Conservation (phyloP, 2,888 invertebrate species). For the Disparrhopalites patrizii region DNA sequence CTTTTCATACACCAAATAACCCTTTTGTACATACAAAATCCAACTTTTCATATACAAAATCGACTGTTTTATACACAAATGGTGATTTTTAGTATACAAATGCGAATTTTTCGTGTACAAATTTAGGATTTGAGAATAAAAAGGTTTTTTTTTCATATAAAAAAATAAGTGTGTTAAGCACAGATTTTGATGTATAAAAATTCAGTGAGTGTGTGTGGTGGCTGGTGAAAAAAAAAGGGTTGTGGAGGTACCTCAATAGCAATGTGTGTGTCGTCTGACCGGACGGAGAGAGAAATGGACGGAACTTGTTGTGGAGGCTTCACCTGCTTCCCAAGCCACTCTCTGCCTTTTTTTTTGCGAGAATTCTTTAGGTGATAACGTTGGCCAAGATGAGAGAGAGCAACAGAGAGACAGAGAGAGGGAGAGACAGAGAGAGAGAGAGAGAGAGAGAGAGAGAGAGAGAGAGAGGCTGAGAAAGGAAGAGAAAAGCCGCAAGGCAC, state of each 20-base stretch:
- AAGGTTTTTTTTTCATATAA: background rate
- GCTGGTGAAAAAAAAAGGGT: background rate
- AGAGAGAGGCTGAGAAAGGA: too few species aligned
- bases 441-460: too few species aligned
- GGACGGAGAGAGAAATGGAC: conserved; percentile 7
- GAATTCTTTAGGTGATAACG: too few species aligned
- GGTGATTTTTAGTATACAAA: background rate
- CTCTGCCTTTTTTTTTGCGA: background rate
- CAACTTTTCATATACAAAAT: too few species aligned
- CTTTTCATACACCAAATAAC: too few species aligned
- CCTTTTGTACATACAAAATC: too few species aligned
- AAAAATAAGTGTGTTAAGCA: conserved; percentile 7
- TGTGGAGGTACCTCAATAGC: background rate
- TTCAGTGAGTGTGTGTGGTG: too few species aligned
- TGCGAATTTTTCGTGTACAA: too few species aligned
- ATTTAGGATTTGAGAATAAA: too few species aligned
- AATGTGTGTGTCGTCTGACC: conserved; percentile 1
- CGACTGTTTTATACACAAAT: background rate
- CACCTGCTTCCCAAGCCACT: conserved; percentile 24
- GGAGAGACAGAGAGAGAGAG: too few species aligned
- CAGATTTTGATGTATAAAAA: background rate
- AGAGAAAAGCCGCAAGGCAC: conserved; percentile 24
- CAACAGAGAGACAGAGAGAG: too few species aligned
- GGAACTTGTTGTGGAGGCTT: conserved; percentile 15
- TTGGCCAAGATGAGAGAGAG: too few species aligned